Conservation (phyloP, 2,797 vertebrate species). For the Pachyuromys duprasi region DNA sequence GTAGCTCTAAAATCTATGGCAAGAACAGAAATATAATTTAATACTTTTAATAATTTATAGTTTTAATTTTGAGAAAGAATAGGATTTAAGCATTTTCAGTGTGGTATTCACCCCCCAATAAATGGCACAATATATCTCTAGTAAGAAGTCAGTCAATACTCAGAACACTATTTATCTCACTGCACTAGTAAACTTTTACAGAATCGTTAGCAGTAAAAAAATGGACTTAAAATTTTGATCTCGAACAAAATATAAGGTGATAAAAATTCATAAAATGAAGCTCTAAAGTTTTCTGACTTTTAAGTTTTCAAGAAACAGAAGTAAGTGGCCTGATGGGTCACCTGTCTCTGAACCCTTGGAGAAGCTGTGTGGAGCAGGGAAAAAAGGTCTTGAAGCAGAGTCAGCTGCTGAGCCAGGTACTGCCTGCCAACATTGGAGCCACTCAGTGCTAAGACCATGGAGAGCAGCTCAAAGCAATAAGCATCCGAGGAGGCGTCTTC, state of each 20-base stretch:
- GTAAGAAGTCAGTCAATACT: neutral
- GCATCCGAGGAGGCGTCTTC: slow-evolving; percentile 98
- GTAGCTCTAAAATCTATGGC: slow-evolving; percentile 38
- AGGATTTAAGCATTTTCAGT: neutral
- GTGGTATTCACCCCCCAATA: slow-evolving; percentile 18
- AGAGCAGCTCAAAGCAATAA: slow-evolving; percentile 99
- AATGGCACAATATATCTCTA: neutral
- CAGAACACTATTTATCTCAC: neutral
- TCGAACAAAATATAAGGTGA: slow-evolving; percentile 18
- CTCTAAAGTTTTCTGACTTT: slow-evolving; percentile 1
- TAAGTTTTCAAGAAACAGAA: neutral
- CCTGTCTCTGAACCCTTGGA: slow-evolving; percentile 99
- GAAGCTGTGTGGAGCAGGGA: slow-evolving; percentile 98
- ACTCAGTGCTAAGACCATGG: slow-evolving; percentile 98
- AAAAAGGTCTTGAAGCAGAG: slow-evolving; percentile 98
- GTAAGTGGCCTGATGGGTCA: slow-evolving; percentile 78
- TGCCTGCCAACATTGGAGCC: slow-evolving; percentile 98
- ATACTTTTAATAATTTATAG: neutral
- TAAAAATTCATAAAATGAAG: neutral
- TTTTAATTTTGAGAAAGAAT: slow-evolving; percentile 20
- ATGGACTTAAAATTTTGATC: slow-evolving; percentile 11
- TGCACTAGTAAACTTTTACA: neutral
- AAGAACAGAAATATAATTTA: neutral
- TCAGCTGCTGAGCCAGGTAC: slow-evolving; percentile 98
- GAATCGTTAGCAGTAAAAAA: slow-evolving; percentile 37